Evolutionary conservation across 1,140 invertebrate genomes (phyloP).

Genomic region (Arctopsyche grandis): DNA sequence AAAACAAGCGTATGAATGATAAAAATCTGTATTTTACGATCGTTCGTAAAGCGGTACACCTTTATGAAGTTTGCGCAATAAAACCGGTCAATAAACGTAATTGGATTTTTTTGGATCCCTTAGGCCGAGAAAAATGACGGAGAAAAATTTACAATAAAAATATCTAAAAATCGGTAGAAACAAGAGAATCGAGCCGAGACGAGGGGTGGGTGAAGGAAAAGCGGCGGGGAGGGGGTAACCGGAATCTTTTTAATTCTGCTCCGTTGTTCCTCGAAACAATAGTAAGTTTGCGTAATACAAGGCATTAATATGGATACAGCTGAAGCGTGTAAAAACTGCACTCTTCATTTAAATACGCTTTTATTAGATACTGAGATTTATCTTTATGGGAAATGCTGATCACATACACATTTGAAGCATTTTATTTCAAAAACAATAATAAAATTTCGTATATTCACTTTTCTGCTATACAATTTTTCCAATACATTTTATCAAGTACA

Average conservation of each 20-base stretch:
- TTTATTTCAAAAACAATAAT: too few species aligned
- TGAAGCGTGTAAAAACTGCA: neutral
- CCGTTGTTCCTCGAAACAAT: slow-evolving; percentile 40
- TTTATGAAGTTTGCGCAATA: slow-evolving; percentile 24
- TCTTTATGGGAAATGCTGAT: too few species aligned
- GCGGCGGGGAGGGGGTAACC: slow-evolving; percentile 3
- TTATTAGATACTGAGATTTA: too few species aligned
- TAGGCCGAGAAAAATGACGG: neutral
- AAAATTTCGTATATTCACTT: too few species aligned
- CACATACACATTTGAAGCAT: too few species aligned
- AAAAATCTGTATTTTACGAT: slow-evolving; percentile 2
- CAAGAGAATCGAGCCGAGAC: neutral
- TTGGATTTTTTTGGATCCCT: slow-evolving; percentile 16
- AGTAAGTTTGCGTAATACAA: slow-evolving; percentile 46
- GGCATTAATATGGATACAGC: slow-evolving; percentile 42
- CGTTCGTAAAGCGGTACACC: slow-evolving; percentile 17
- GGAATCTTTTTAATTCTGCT: slow-evolving; percentile 45
- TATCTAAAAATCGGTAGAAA: slow-evolving; percentile 9
- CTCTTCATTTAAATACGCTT: neutral
- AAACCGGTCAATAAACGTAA: slow-evolving; percentile 24
- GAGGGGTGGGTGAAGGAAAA: neutral
- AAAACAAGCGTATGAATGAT: too few species aligned
- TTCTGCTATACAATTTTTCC: too few species aligned
- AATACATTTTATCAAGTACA: too few species aligned
- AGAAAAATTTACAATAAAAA: slow-evolving; percentile 18